A percentile compares a stretch with the other conserved stretches of the same genome.
Conservation (phyloP, 1,140 invertebrate species). For the Hycleus phaleratus region DNA sequence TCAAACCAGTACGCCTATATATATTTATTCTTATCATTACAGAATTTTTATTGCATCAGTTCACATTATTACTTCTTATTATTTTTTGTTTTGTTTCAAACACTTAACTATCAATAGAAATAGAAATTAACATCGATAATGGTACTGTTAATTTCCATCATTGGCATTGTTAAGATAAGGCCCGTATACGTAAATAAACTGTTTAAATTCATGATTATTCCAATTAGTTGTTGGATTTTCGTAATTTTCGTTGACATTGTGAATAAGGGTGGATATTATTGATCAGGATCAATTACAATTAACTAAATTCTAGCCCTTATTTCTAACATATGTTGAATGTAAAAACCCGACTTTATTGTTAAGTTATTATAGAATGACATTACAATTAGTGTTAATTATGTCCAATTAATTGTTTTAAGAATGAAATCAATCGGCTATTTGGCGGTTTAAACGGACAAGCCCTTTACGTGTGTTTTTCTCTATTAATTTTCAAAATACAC, state of each 20-base stretch:
- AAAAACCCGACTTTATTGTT: constrained; percentile 10
- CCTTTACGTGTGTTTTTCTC: not conserved
- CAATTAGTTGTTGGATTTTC: no score
- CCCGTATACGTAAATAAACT: constrained; percentile 13
- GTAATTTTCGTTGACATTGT: no score
- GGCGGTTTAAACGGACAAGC: not conserved
- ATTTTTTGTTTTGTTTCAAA: no score
- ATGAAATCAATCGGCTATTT: no score
- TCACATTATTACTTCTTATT: no score
- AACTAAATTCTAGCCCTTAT: constrained; percentile 8
- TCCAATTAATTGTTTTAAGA: constrained; percentile 14
- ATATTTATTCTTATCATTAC: no score
- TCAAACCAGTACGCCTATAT: no score
- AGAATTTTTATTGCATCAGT: no score
- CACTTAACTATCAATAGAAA: no score
- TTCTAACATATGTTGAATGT: constrained; percentile 15
- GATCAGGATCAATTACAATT: constrained; percentile 13
- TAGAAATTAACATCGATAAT: no score
- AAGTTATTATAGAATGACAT: constrained; percentile 19
- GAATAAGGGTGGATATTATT: constrained; percentile 1
- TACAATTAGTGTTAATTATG: constrained; percentile 19
- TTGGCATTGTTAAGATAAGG: constrained; percentile 8
- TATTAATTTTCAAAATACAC: not conserved
- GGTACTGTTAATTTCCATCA: no score
- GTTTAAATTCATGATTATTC: constrained; percentile 1